phyloP scores from a whole-genome alignment of 2,888 invertebrate species.

The Leucania comma region DNA sequence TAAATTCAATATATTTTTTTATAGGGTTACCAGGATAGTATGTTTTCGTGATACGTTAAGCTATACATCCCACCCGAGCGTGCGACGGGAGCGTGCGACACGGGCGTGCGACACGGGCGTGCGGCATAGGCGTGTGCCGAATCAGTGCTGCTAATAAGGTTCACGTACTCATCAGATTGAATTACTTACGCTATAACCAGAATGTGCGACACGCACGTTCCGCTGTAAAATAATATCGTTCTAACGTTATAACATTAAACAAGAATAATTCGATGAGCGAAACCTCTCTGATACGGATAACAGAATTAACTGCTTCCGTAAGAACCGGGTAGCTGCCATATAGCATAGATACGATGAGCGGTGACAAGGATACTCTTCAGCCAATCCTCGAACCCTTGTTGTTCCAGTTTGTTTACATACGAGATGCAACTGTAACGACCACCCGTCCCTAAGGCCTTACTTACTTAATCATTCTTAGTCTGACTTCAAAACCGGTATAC shows the following conservation, averaged over 20 bases:
- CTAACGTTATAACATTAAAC: slow-evolving; percentile 32
- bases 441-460: background rate
- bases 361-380: background rate
- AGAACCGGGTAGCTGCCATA: background rate
- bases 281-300: slow-evolving; percentile 18
- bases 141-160: slow-evolving; percentile 29
- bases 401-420: too few relatives aligned
- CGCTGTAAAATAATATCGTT: slow-evolving; percentile 29
- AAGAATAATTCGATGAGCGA: slow-evolving; percentile 31
- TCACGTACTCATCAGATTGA: slow-evolving; percentile 36
- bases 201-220: slow-evolving; percentile 4
- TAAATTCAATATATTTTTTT: background rate
- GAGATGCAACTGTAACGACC: background rate
- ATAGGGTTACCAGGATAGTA: background rate
- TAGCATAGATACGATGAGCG: background rate
- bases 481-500: background rate
- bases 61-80: background rate
- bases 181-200: slow-evolving; percentile 23
- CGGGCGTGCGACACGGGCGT: background rate
- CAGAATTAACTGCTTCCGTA: slow-evolving; percentile 22
- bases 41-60: background rate
- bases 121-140: background rate
- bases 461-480: background rate
- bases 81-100: background rate
- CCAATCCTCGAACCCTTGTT: background rate